Conservation (phyloP, 1,140 invertebrate species). For the Drosophila nasuta region DNA sequence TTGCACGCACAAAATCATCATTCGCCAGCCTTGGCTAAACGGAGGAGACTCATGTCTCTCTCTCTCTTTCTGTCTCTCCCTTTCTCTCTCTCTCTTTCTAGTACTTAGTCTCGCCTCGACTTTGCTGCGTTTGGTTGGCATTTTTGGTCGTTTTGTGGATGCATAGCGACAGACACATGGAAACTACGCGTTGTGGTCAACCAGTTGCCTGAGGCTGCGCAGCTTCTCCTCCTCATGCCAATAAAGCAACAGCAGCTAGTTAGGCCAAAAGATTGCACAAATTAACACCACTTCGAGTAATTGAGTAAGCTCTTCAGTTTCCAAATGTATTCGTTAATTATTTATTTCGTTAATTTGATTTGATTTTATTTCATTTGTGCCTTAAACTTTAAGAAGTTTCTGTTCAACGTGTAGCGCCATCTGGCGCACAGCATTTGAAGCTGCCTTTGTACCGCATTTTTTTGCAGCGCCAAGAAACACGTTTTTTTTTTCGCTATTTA, state of each 20-base stretch:
- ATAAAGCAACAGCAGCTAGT: too few species aligned
- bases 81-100: too few species aligned
- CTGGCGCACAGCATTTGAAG: conserved; percentile 28
- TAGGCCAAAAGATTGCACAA: too few species aligned
- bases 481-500: background rate
- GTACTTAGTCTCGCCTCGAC: too few species aligned
- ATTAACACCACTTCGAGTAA: too few species aligned
- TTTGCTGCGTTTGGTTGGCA: conserved; percentile 49
- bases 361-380: background rate
- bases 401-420: conserved; percentile 37
- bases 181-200: conserved; percentile 63
- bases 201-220: conserved; percentile 4
- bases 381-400: conserved; percentile 17
- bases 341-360: background rate
- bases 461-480: conserved; percentile 1
- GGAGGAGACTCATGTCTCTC: conserved; percentile 22
- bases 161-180: conserved; percentile 48
- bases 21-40: conserved; percentile 33
- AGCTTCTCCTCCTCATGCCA: background rate
- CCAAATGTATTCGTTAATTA: background rate
- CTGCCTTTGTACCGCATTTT: background rate
- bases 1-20: conserved; percentile 68
- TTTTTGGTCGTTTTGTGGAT: conserved; percentile 71
- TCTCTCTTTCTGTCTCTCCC: too few species aligned
- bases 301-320: too few species aligned